Conservation (phyloP, 2,797 vertebrate species). For the Amblyopsis hoosieri region DNA sequence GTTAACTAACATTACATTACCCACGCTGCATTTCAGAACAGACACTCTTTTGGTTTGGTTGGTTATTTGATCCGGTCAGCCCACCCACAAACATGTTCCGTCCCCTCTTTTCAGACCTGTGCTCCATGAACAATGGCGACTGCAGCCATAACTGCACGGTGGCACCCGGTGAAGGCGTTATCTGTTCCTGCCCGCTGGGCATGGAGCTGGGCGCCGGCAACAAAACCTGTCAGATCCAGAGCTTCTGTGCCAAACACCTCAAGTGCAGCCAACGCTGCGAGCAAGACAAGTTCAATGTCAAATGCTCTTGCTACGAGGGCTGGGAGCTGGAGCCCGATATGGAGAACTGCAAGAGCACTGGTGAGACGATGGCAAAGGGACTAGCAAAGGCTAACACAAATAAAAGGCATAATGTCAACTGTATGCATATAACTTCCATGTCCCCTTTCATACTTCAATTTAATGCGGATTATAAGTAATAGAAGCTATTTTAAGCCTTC, state of each 20-base stretch:
- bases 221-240: constrained; percentile 96
- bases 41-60: not conserved
- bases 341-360: constrained; percentile 94
- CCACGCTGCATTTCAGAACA: constrained; percentile 15
- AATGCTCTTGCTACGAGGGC: constrained; percentile 95
- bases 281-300: constrained; percentile 94
- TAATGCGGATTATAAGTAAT: no score
- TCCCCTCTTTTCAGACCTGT: constrained; percentile 80
- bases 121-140: constrained; percentile 89
- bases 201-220: constrained; percentile 91
- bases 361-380: constrained; percentile 57
- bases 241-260: constrained; percentile 96
- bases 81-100: not conserved
- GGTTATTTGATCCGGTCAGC: not conserved
- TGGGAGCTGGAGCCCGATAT: constrained; percentile 92
- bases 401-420: no score
- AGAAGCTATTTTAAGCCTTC: no score
- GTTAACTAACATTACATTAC: constrained; percentile 25
- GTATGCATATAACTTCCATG: no score
- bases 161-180: constrained; percentile 89
- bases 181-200: constrained; percentile 94
- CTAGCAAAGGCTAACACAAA: no score
- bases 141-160: constrained; percentile 97
- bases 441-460: no score
- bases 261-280: constrained; percentile 97